Evolutionary conservation across 2,113 vertebrate species (phyloP).

Genomic region (Lepus americanus): DNA sequence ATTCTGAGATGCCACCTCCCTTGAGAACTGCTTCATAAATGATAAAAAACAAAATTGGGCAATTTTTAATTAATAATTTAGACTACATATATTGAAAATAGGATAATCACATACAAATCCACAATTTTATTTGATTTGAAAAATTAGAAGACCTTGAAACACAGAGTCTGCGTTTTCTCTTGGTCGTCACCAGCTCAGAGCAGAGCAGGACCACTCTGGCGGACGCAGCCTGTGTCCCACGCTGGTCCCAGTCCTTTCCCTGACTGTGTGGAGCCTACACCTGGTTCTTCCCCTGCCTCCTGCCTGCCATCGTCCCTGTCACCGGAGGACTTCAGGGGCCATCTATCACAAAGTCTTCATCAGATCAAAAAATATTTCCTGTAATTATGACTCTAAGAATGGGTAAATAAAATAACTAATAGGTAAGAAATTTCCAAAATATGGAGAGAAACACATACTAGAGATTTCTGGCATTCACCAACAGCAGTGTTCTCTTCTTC

Average conservation of each 20-base stretch:
- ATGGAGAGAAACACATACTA: not conserved
- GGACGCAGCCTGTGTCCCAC: not conserved
- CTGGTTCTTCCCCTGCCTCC: too few species aligned
- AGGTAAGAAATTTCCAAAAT: not conserved
- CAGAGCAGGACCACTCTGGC: not conserved
- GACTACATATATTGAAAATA: not conserved
- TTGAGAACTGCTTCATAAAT: conserved; percentile 30
- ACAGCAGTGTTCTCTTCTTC: not conserved
- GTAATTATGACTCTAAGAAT: not conserved
- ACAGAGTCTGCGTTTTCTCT: not conserved
- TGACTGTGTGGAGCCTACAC: too few species aligned
- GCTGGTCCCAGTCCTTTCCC: not conserved
- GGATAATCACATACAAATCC: not conserved
- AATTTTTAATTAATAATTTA: not conserved
- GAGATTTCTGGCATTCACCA: not conserved
- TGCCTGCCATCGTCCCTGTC: not conserved
- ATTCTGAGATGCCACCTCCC: not conserved
- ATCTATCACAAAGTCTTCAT: not conserved
- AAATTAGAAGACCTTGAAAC: conserved; percentile 5
- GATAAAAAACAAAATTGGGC: not conserved
- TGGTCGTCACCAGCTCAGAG: not conserved
- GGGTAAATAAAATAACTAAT: conserved; percentile 16
- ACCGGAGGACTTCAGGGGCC: not conserved
- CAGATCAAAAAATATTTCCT: not conserved
- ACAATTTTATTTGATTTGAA: not conserved